A percentile compares a stretch with the other conserved stretches of the same genome.
These are phyloP conservation scores for Formica selysi DNA, from an alignment of 1,140 invertebrate species.

Conservation along the genomic window DNA sequence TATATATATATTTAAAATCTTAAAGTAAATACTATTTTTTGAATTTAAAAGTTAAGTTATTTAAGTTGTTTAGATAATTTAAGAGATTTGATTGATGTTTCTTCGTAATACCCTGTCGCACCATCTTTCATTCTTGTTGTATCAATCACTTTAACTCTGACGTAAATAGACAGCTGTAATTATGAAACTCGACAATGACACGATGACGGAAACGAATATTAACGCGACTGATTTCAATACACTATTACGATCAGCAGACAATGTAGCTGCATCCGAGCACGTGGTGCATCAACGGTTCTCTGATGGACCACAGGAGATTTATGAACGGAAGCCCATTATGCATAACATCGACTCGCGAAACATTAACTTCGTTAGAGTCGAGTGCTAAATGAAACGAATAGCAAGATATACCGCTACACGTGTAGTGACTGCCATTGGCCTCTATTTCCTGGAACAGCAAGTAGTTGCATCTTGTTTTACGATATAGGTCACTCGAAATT, in stretches of 20 bases:
- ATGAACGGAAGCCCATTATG: conserved; percentile 70
- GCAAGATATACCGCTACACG: conserved; percentile 19
- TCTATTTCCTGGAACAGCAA: conserved; percentile 12
- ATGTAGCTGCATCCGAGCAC: conserved; percentile 22
- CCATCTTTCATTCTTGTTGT: neutral
- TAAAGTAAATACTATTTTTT: neutral
- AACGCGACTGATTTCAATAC: neutral
- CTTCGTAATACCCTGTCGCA: neutral
- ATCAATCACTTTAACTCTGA: neutral
- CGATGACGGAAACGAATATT: neutral
- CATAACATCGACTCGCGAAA: conserved; percentile 57
- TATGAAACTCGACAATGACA: neutral
- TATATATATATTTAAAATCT: neutral
- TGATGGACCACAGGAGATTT: conserved; percentile 73
- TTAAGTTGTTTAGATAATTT: neutral
- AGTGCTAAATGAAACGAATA: conserved; percentile 66
- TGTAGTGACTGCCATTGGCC: neutral
- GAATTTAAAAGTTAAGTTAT: too few species aligned
- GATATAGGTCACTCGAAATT: neutral
- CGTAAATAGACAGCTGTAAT: neutral
- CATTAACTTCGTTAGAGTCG: conserved; percentile 69
- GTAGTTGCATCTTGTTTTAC: neutral
- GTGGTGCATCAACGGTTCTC: conserved; percentile 55
- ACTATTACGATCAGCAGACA: conserved; percentile 9
- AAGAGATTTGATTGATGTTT: neutral